Evolutionary conservation across 1,140 invertebrate genomes (phyloP).

Genomic region (Diprion similis): DNA sequence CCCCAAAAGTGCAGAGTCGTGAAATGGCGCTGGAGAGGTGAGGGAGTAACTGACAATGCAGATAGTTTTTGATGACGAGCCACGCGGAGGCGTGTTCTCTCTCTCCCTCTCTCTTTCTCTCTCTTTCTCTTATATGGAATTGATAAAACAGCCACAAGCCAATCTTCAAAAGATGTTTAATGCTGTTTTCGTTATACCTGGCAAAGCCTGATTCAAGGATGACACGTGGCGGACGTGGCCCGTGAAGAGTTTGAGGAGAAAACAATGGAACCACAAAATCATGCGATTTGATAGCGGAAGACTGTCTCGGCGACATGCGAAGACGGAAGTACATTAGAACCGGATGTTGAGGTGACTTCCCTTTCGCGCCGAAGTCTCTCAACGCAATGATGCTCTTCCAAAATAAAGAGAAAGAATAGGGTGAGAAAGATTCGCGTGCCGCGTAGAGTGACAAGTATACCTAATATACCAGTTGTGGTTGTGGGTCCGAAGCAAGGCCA

Average conservation of each 20-base stretch:
- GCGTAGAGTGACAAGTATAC: not conserved
- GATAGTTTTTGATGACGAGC: too few relatives aligned
- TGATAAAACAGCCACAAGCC: too few relatives aligned
- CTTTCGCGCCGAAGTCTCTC: not conserved
- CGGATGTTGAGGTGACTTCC: not conserved
- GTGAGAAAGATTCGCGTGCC: not conserved
- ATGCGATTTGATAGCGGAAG: not conserved
- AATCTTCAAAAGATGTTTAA: too few relatives aligned
- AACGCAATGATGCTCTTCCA: not conserved
- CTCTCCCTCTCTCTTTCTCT: conserved; percentile 13
- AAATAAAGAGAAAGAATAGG: conserved; percentile 2
- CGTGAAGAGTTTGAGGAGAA: not conserved
- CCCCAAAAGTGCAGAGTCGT: too few relatives aligned
- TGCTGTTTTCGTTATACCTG: too few relatives aligned
- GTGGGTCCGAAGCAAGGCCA: too few relatives aligned
- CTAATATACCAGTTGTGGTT: too few relatives aligned
- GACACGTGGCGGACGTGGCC: too few relatives aligned
- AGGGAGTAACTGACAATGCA: too few relatives aligned
- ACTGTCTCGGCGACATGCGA: not conserved
- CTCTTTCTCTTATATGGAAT: too few relatives aligned
- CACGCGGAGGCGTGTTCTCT: conserved; percentile 20
- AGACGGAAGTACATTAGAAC: conserved; percentile 5
- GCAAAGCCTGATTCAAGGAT: too few relatives aligned
- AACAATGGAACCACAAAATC: not conserved
- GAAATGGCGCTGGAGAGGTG: too few relatives aligned